Evolutionary conservation across 2,888 invertebrate species (phyloP).

Genomic region (Pyrochroa serraticornis): DNA sequence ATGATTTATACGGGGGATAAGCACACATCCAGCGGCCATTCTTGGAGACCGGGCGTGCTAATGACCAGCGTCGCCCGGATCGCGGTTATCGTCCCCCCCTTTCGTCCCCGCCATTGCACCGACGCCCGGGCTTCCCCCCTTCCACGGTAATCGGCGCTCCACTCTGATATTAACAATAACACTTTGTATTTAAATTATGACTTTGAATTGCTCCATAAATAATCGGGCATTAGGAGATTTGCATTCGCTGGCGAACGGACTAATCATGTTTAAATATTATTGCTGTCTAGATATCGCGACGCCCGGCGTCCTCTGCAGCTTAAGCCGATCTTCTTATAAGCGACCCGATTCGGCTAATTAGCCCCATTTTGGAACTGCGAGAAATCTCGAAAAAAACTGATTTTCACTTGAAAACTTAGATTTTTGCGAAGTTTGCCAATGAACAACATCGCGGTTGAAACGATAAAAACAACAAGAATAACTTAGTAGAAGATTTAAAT

Average conservation of each 20-base stretch:
- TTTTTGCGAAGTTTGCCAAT: too few species aligned
- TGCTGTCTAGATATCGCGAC: constrained; percentile 46
- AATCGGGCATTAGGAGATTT: constrained; percentile 59
- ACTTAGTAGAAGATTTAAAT: constrained; percentile 29
- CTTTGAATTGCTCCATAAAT: constrained; percentile 60
- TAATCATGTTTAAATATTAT: constrained; percentile 57
- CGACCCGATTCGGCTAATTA: constrained; percentile 22
- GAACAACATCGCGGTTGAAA: too few species aligned
- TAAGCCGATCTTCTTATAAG: constrained; percentile 29
- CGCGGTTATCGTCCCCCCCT: constrained; percentile 51
- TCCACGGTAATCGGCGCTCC: constrained; percentile 52
- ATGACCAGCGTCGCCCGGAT: constrained; percentile 59
- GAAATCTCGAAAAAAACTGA: too few species aligned
- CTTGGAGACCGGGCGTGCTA: constrained; percentile 60
- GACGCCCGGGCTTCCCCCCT: constrained; percentile 38
- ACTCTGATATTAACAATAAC: constrained; percentile 60
- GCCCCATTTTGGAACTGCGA: too few species aligned
- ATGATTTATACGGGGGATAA: constrained; percentile 61
- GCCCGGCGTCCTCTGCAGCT: constrained; percentile 13
- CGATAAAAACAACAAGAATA: too few species aligned
- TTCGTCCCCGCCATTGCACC: constrained; percentile 27
- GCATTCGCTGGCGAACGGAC: constrained; percentile 51
- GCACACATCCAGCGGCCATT: constrained; percentile 59
- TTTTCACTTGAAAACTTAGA: too few species aligned
- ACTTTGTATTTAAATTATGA: constrained; percentile 61